These are phyloP conservation scores for Danio albolineatus DNA, from an alignment of 2,797 vertebrate genomes.

Conservation along the genomic window DNA sequence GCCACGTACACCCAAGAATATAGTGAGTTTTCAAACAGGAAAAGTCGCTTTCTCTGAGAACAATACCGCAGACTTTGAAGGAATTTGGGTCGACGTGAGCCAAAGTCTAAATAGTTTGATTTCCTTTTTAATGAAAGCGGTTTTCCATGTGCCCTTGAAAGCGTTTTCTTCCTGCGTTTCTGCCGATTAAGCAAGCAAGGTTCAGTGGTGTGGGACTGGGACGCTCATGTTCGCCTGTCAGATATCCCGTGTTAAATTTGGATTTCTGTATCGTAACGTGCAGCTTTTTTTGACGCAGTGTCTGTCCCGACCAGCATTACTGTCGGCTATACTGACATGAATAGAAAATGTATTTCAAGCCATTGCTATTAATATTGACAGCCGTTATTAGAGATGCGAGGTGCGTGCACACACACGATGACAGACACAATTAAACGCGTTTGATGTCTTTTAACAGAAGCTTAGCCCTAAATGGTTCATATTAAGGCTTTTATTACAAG, in stretches of 20 bases:
- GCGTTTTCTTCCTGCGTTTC: not conserved
- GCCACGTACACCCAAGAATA: slow-evolving; percentile 17
- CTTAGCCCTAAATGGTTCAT: slow-evolving; percentile 5
- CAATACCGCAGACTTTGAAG: not conserved
- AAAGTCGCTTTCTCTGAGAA: slow-evolving; percentile 1
- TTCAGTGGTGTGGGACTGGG: slow-evolving; percentile 11
- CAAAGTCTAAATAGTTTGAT: no score
- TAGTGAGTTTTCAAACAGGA: slow-evolving; percentile 15
- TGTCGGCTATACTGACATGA: not conserved
- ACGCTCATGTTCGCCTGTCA: not conserved
- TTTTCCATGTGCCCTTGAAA: not conserved
- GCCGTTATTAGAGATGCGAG: slow-evolving; percentile 24
- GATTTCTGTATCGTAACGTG: slow-evolving; percentile 2
- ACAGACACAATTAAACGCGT: not conserved
- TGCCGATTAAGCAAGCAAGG: slow-evolving; percentile 1
- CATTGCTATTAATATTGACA: slow-evolving; percentile 25
- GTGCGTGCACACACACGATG: not conserved
- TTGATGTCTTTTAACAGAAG: not conserved
- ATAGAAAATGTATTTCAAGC: slow-evolving; percentile 41
- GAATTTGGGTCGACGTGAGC: not conserved
- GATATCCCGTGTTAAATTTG: slow-evolving; percentile 8
- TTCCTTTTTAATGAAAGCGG: not conserved
- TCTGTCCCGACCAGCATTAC: slow-evolving; percentile 16
- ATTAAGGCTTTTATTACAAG: not conserved
- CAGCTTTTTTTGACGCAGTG: slow-evolving; percentile 30